A percentile compares a stretch with the other conserved stretches of the same genome.
Conservation (phyloP, 1,140 invertebrate species). For the Bombus vancouverensis region DNA sequence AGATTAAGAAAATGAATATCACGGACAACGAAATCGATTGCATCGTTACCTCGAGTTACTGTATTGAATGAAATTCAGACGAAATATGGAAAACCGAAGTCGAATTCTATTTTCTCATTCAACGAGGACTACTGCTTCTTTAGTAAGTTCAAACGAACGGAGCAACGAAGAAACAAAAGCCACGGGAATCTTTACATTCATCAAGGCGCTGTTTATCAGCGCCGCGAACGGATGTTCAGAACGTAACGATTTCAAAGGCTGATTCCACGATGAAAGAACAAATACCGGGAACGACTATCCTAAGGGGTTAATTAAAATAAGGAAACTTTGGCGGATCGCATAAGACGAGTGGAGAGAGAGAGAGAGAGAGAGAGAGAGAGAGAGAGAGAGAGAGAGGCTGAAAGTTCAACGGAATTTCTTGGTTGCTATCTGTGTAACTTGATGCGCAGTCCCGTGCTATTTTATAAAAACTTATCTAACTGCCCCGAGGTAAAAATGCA, state of each 20-base stretch:
- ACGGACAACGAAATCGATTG: background rate
- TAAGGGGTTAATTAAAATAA: slow-evolving; percentile 61
- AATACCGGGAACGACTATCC: slow-evolving; percentile 22
- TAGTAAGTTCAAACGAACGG: background rate
- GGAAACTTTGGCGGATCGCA: slow-evolving; percentile 29
- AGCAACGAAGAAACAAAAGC: background rate
- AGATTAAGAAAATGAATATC: no score
- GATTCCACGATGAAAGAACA: background rate
- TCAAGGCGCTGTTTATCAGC: background rate
- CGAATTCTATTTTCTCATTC: background rate
- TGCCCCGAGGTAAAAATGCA: slow-evolving; percentile 22
- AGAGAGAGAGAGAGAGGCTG: background rate
- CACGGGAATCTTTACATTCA: background rate
- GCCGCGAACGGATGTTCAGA: background rate
- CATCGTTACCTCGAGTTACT: background rate
- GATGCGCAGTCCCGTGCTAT: slow-evolving; percentile 12
- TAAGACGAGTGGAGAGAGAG: background rate
- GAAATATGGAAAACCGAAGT: background rate
- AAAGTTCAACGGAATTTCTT: slow-evolving; percentile 49
- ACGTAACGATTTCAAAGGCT: slow-evolving; percentile 17
- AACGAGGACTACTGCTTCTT: background rate
- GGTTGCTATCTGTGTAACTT: slow-evolving; percentile 9
- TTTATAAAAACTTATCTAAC: slow-evolving; percentile 48
- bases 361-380: background rate
- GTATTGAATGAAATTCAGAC: background rate